Conservation (phyloP, 2,797 vertebrate species). For the Cottoperca gobio region DNA sequence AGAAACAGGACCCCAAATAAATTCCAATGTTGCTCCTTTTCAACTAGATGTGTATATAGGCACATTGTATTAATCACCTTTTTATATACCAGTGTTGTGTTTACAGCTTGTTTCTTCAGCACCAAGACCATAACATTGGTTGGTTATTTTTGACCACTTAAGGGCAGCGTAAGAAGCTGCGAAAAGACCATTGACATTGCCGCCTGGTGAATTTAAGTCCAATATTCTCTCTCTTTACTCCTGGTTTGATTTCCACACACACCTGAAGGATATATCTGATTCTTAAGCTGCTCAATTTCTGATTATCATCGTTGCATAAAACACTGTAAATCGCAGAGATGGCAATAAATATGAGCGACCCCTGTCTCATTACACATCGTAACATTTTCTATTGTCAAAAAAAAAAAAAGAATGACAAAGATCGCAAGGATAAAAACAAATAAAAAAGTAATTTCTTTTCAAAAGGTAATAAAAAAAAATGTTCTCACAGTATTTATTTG, state of each 20-base stretch:
- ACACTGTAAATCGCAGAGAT: not conserved
- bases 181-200: not conserved
- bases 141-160: not conserved
- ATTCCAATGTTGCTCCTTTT: not conserved
- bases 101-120: too few species aligned
- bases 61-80: too few species aligned
- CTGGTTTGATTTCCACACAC: not conserved
- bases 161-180: not conserved
- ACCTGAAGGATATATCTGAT: not conserved
- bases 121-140: too few species aligned
- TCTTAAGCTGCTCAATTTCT: not conserved
- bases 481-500: not conserved
- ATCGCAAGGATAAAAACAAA: not conserved
- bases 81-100: not conserved
- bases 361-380: not conserved
- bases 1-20: not conserved
- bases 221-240: not conserved
- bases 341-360: not conserved
- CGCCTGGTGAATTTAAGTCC: not conserved
- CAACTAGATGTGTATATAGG: not conserved
- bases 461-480: too few species aligned
- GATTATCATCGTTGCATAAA: too few species aligned
- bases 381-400: not conserved
- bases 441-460: not conserved
- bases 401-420: not conserved